A percentile compares a stretch with the other conserved stretches of the same genome.
Evolutionary conservation across 2,113 vertebrate genomes (phyloP).

Genomic region (Lepisosteus osseus): DNA sequence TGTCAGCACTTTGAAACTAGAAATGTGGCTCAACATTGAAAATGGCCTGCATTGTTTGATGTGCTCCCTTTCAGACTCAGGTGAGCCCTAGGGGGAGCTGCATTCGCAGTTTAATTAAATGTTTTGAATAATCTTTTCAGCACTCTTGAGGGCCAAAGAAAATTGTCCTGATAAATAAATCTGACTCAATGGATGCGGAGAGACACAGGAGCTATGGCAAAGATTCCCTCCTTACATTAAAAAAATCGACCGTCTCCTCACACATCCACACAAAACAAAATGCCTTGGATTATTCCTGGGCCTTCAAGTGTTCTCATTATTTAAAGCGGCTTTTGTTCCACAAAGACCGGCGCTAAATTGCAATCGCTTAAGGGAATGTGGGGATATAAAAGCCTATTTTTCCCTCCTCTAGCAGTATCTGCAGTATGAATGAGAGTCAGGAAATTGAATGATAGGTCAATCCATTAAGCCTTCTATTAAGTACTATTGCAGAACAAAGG

Average conservation of each 20-base stretch:
- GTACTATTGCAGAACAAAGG: slow-evolving; percentile 88
- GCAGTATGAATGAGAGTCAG: slow-evolving; percentile 79
- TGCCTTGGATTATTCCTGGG: slow-evolving; percentile 65
- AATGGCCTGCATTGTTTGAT: slow-evolving; percentile 63
- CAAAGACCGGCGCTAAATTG: slow-evolving; percentile 86
- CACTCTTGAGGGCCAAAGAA: slow-evolving; percentile 89
- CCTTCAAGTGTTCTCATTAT: slow-evolving; percentile 87
- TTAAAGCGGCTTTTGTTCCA: slow-evolving; percentile 88
- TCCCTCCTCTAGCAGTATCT: slow-evolving; percentile 70
- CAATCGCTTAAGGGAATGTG: slow-evolving; percentile 92
- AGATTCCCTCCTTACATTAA: slow-evolving; percentile 77
- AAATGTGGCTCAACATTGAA: slow-evolving; percentile 26
- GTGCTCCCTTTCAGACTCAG: slow-evolving; percentile 73
- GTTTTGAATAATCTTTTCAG: slow-evolving; percentile 98
- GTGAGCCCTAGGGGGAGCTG: slow-evolving; percentile 80
- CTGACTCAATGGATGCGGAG: slow-evolving; percentile 80
- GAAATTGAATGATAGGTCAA: slow-evolving; percentile 85
- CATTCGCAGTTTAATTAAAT: slow-evolving; percentile 98
- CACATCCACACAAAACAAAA: slow-evolving; percentile 50
- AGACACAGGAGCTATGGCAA: slow-evolving; percentile 75
- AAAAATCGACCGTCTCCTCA: slow-evolving; percentile 56
- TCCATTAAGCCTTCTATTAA: slow-evolving; percentile 91
- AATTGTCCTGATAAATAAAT: slow-evolving; percentile 86
- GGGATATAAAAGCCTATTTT: slow-evolving; percentile 70
- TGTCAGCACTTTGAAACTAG: too few species aligned